phyloP scores from a whole-genome alignment of 2,888 invertebrate species.

The Allacma fusca region DNA sequence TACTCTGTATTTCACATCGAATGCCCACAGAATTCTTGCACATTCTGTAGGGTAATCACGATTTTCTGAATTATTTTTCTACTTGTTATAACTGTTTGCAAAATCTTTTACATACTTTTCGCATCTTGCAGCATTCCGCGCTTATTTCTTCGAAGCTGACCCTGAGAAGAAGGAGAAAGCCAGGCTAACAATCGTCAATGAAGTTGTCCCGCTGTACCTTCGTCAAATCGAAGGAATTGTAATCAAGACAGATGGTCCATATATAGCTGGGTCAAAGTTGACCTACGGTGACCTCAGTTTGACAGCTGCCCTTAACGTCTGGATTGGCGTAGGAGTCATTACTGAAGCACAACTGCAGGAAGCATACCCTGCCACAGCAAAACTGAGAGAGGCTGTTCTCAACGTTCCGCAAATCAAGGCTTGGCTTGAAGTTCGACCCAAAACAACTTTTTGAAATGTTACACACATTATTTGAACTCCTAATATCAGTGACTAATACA shows the following conservation, averaged over 20 bases:
- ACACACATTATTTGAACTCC: too few relatives aligned
- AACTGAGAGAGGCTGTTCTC: slow-evolving; percentile 68
- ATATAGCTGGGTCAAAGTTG: slow-evolving; percentile 69
- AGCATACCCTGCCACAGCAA: slow-evolving; percentile 61
- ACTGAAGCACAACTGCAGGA: too few relatives aligned
- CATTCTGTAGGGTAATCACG: too few relatives aligned
- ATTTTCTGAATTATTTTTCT: too few relatives aligned
- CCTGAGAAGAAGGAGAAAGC: slow-evolving; percentile 1
- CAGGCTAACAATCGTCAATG: too few relatives aligned
- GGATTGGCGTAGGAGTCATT: slow-evolving; percentile 61
- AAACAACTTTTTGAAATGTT: slow-evolving; percentile 49
- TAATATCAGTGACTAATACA: too few relatives aligned
- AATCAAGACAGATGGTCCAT: slow-evolving; percentile 54
- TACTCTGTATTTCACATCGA: too few relatives aligned
- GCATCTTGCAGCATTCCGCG: slow-evolving; percentile 9
- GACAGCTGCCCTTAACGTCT: slow-evolving; percentile 65
- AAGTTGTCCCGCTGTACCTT: too few relatives aligned
- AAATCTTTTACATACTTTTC: background rate
- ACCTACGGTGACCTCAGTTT: slow-evolving; percentile 72
- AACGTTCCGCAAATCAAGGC: slow-evolving; percentile 68
- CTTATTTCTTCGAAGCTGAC: background rate
- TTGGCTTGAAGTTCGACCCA: slow-evolving; percentile 70
- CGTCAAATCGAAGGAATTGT: background rate
- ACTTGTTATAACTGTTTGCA: too few relatives aligned
- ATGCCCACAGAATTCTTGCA: too few relatives aligned